A percentile compares a stretch with the other conserved stretches of the same genome.
Evolutionary conservation across 2,888 invertebrate species (phyloP).

Genomic region (Lissonota sp.): DNA sequence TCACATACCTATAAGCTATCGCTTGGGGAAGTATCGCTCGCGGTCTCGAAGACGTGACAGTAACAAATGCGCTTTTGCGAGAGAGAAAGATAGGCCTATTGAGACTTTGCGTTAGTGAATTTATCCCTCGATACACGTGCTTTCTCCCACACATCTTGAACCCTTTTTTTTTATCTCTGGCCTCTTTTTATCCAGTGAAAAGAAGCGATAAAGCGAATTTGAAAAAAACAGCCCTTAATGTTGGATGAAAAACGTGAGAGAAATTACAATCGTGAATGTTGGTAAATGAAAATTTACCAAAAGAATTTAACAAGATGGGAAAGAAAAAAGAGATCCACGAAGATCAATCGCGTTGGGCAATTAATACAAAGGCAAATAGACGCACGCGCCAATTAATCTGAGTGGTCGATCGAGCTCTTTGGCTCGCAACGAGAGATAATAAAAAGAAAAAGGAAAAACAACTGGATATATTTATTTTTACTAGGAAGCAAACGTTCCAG

Average conservation of each 20-base stretch:
- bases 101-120: slow-evolving; percentile 1
- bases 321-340: slow-evolving; percentile 6
- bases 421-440: not conserved
- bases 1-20: not conserved
- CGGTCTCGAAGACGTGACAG: slow-evolving; percentile 53
- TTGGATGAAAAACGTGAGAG: not conserved
- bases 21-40: slow-evolving; percentile 34
- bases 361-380: slow-evolving; percentile 46
- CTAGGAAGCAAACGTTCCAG: slow-evolving; percentile 55
- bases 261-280: slow-evolving; percentile 2
- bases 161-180: slow-evolving; percentile 46
- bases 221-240: slow-evolving; percentile 34
- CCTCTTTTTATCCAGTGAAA: slow-evolving; percentile 27
- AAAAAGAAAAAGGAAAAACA: not conserved
- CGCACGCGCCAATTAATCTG: slow-evolving; percentile 20
- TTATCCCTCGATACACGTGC: not conserved
- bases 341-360: slow-evolving; percentile 23
- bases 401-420: slow-evolving; percentile 36
- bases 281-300: not conserved
- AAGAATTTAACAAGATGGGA: not conserved
- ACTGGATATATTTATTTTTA: slow-evolving; percentile 45
- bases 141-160: slow-evolving; percentile 13
- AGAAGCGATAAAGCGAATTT: slow-evolving; percentile 49
- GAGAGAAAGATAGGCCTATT: slow-evolving; percentile 9
- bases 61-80: slow-evolving; percentile 54